phyloP scores from a whole-genome alignment of 2,888 invertebrate genomes.

The Aromia moschata region DNA sequence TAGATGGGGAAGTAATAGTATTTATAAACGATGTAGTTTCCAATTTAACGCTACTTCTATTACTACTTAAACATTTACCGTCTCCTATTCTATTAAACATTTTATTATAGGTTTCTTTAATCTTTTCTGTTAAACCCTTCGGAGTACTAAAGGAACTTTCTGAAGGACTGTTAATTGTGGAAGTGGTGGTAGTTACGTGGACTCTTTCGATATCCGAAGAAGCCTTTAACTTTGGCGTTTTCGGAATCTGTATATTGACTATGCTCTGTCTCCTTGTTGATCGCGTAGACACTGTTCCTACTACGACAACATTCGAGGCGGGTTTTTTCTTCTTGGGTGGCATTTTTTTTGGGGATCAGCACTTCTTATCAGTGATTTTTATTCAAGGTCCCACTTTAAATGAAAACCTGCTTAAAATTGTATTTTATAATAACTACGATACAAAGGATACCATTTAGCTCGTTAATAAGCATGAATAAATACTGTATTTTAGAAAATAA shows the following conservation, averaged over 20 bases:
- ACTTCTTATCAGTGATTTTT: too few relatives aligned
- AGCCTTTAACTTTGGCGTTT: slow-evolving; percentile 27
- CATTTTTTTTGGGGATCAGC: too few relatives aligned
- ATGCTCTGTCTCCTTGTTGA: slow-evolving; percentile 48
- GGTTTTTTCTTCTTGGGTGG: slow-evolving; percentile 51
- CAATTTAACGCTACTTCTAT: not conserved
- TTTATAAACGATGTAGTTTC: not conserved
- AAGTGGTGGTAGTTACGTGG: too few relatives aligned
- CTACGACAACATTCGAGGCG: slow-evolving; percentile 40
- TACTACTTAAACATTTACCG: too few relatives aligned
- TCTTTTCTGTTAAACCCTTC: slow-evolving; percentile 19
- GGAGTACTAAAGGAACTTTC: not conserved
- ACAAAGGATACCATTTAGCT: too few relatives aligned
- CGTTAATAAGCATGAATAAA: too few relatives aligned
- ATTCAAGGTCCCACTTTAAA: too few relatives aligned
- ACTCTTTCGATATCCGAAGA: slow-evolving; percentile 2
- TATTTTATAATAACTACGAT: not conserved
- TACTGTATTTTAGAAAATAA: too few relatives aligned
- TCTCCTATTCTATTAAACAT: slow-evolving; percentile 7
- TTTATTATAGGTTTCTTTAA: slow-evolving; percentile 29
- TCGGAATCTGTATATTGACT: slow-evolving; percentile 48
- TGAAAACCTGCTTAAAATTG: not conserved
- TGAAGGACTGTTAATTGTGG: not conserved
- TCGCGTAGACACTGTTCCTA: slow-evolving; percentile 51
- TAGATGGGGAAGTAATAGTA: not conserved